Conservation (phyloP, 2,888 invertebrate species). For the Tachina lurida region DNA sequence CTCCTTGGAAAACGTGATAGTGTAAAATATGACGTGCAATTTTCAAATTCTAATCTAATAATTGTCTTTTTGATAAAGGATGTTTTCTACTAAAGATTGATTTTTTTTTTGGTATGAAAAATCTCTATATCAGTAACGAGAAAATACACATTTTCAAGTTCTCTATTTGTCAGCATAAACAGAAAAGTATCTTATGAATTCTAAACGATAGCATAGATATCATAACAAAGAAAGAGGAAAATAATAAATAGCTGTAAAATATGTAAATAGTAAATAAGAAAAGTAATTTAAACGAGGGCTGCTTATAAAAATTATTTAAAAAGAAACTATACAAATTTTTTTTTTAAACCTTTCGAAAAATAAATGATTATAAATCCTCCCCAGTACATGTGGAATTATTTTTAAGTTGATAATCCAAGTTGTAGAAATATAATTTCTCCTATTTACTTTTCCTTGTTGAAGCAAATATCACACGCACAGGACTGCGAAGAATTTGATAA, state of each 20-base stretch:
- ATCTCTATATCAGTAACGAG: neutral
- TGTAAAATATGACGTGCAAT: no score
- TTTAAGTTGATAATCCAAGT: no score
- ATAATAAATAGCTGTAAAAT: conserved; percentile 24
- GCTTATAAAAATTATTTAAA: neutral
- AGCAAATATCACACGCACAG: no score
- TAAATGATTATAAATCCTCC: no score
- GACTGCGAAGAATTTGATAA: no score
- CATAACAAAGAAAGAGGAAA: conserved; percentile 5
- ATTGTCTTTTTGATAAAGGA: no score
- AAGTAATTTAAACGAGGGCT: neutral
- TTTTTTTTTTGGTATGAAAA: neutral
- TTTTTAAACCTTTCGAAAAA: no score
- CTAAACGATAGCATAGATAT: conserved; percentile 11
- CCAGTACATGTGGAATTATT: no score
- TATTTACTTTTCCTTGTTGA: no score
- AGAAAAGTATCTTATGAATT: conserved; percentile 22
- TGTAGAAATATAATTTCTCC: no score
- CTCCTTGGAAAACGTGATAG: no score
- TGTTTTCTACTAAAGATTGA: neutral
- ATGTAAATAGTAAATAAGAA: conserved; percentile 9
- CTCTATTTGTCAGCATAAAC: conserved; percentile 11
- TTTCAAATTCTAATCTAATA: no score
- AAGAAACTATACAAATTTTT: neutral
- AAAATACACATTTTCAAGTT: conserved; percentile 10